Percentiles rank a stretch among this genome's conserved stretches.
Conservation (phyloP, 2,113 vertebrate species). For the Thomomys bottae region DNA sequence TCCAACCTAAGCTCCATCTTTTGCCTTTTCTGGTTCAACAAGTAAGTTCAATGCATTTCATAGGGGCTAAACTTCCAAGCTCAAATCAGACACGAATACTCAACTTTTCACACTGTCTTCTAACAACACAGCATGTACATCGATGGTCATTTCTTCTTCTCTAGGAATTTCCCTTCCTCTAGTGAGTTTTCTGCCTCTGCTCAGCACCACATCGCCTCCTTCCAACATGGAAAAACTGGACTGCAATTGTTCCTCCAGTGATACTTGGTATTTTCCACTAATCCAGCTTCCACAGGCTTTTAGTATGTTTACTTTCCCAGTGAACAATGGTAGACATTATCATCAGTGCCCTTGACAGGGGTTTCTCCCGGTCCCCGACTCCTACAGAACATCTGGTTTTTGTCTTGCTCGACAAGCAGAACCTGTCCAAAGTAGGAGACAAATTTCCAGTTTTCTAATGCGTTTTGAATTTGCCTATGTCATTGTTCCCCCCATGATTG, state of each 20-base stretch:
- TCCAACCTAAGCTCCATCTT: not conserved
- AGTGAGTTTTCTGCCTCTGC: not conserved
- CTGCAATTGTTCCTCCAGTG: not conserved
- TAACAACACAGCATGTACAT: not conserved
- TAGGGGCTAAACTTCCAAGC: no score
- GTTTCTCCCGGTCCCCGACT: not conserved
- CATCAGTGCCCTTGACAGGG: not conserved
- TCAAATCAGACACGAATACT: not conserved
- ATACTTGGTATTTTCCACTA: not conserved
- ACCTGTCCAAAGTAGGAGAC: not conserved
- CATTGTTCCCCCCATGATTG: not conserved
- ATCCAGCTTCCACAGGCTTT: not conserved
- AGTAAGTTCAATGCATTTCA: not conserved
- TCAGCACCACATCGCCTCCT: not conserved
- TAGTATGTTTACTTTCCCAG: not conserved
- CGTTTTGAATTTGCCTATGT: not conserved
- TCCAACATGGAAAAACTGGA: not conserved
- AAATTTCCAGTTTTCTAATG: not conserved
- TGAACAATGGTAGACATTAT: not conserved
- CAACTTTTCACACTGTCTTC: not conserved
- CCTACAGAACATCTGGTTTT: not conserved
- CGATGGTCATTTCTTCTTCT: not conserved
- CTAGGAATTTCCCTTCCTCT: not conserved
- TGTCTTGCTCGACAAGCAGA: not conserved
- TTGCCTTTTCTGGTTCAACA: not conserved